These are phyloP conservation scores for Threskiornis aethiopicus DNA, from an alignment of 2,797 vertebrate species.

Conservation along the genomic window DNA sequence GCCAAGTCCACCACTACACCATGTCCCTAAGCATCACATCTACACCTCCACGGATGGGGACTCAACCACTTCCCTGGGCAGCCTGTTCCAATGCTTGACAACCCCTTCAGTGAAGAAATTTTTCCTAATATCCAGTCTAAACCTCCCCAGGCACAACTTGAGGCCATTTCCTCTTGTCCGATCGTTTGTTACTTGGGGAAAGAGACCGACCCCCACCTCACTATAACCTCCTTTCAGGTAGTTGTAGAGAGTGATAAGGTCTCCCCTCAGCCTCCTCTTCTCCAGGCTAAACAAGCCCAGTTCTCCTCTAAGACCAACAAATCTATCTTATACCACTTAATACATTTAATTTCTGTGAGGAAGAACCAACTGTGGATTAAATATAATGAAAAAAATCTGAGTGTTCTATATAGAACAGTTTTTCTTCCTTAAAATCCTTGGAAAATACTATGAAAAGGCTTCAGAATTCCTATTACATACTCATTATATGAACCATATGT, in stretches of 20 bases:
- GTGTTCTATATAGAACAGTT: neutral
- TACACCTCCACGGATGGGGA: neutral
- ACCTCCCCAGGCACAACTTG: too few species aligned
- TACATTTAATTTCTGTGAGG: neutral
- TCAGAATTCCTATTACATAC: neutral
- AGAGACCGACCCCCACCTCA: too few species aligned
- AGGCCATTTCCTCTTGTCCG: too few species aligned
- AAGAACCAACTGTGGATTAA: neutral
- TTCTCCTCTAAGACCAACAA: neutral
- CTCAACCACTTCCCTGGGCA: neutral
- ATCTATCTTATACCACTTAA: neutral
- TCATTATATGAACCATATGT: neutral
- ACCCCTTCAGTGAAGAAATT: too few species aligned
- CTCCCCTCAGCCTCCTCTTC: too few species aligned
- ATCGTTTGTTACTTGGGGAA: too few species aligned
- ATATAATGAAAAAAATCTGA: neutral
- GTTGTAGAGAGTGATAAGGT: too few species aligned
- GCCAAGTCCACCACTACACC: neutral
- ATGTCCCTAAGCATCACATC: neutral
- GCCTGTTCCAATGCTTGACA: too few species aligned
- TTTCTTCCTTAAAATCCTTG: neutral
- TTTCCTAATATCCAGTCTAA: too few species aligned
- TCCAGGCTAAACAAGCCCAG: too few species aligned
- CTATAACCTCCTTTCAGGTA: too few species aligned
- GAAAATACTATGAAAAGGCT: neutral